Evolutionary conservation across 2,113 vertebrate species (phyloP), one percentile per base, ranked within the genome.

Genomic region (Megaceryle maxima): DNA sequence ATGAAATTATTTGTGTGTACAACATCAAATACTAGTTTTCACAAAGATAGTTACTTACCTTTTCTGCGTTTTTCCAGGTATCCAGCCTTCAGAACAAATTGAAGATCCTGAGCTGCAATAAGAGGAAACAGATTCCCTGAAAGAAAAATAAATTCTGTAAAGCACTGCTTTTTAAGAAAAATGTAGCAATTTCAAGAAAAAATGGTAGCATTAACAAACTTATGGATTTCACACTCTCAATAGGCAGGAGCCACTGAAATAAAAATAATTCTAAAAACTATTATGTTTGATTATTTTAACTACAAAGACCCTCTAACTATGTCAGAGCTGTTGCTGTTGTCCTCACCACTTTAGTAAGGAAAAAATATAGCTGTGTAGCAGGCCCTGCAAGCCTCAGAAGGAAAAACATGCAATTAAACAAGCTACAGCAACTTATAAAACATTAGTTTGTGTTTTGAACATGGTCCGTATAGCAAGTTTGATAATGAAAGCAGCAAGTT

Each of bases 1-100:
- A 55, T 37, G 8, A 85, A 60, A 21, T 68, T 72, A 33, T 72
- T 81, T 55, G 33, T 28, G 22, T 16, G 6, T 55, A 24, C 33
- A 86, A 69, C 16, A 62, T 44, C 46, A 41, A 82, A 76, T 48
- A 66, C 24, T n/a, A 39, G 20, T 26, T 93, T 68, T 67, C 29
- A 69, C 37, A 64, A 50, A 80, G 22, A 33, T 1, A 78, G 11
- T 35, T 62, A 80, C 69, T 83, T 96, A 98, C 99, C 99, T 98
- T 99, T 99, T 89, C 99, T 98, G 62, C 99, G 99, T 96, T 99
- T 99, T 97, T 99, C 99, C 67, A 99, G 98, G 95, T 99, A 99
- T 63, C 99, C 99, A 56, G 98, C 98, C 93, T 99, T 99, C 83
- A 99, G 97, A 93, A 99, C 98, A 76, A 97, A 98, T 9, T 94